These are phyloP conservation scores for Sandelia bainsii DNA, from an alignment of 2,797 vertebrate species.

Conservation along the genomic window DNA sequence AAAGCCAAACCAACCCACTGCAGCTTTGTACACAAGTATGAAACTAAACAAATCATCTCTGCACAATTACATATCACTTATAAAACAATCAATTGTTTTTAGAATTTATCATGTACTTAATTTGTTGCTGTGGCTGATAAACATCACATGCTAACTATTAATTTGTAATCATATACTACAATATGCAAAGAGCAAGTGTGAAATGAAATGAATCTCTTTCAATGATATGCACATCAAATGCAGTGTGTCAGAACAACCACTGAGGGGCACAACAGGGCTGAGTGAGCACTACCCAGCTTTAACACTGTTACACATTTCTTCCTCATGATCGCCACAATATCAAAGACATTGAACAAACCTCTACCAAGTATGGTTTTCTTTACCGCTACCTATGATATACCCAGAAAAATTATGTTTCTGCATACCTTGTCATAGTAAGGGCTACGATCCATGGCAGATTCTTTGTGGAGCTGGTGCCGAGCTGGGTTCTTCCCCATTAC, in stretches of 20 bases:
- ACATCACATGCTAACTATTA: not conserved
- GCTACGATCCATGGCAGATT: constrained; percentile 92
- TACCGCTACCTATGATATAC: not conserved
- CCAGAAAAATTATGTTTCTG: not conserved
- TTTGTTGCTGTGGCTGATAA: not conserved
- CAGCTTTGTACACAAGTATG: constrained; percentile 8
- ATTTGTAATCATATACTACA: constrained; percentile 1
- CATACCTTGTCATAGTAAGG: constrained; percentile 96
- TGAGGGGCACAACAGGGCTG: constrained; percentile 53
- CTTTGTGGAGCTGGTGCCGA: constrained; percentile 95
- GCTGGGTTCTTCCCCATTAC: constrained; percentile 90
- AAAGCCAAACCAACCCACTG: constrained; percentile 27
- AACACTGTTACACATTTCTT: not conserved
- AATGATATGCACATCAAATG: constrained; percentile 4
- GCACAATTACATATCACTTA: not conserved
- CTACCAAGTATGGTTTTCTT: not conserved
- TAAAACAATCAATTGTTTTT: not conserved
- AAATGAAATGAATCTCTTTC: not conserved
- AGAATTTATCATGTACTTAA: not conserved
- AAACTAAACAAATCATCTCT: not conserved
- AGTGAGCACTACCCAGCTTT: constrained; percentile 3
- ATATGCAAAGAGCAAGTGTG: not conserved
- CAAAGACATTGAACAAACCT: not conserved
- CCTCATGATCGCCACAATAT: not conserved
- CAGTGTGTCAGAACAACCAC: constrained; percentile 59